Conservation (phyloP, 1,140 invertebrate species). For the Thaumatotibia leucotreta region DNA sequence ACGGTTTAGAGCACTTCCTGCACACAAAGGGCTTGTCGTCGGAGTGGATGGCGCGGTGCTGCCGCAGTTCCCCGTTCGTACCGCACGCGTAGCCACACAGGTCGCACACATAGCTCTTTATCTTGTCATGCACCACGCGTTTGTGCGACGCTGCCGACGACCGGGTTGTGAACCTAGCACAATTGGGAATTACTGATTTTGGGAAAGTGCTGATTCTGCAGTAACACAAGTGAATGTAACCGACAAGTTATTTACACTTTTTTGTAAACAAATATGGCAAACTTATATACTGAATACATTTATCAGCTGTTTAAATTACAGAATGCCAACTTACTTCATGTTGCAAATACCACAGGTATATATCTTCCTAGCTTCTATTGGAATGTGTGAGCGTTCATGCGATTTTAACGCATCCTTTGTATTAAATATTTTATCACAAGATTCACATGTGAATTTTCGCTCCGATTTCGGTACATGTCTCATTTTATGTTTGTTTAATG, state of each 20-base stretch:
- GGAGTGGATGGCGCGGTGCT: slow-evolving; percentile 74
- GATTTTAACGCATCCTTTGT: slow-evolving; percentile 68
- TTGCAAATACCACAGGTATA: slow-evolving; percentile 67
- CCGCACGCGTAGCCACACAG: slow-evolving; percentile 77
- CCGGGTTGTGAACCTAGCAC: slow-evolving; percentile 62
- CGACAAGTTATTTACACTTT: too few species aligned
- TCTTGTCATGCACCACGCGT: slow-evolving; percentile 78
- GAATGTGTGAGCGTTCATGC: slow-evolving; percentile 69
- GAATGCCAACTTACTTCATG: slow-evolving; percentile 59
- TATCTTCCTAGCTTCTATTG: slow-evolving; percentile 70
- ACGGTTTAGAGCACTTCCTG: slow-evolving; percentile 67
- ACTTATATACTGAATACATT: too few species aligned
- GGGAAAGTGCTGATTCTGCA: too few species aligned
- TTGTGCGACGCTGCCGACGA: slow-evolving; percentile 69
- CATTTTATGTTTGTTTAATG: slow-evolving; percentile 70
- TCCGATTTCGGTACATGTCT: slow-evolving; percentile 69
- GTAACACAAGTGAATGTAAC: too few species aligned
- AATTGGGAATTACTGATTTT: too few species aligned
- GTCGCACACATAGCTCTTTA: slow-evolving; percentile 82
- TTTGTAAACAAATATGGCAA: too few species aligned
- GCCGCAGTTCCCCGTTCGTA: slow-evolving; percentile 68
- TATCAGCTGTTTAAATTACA: slow-evolving; percentile 21
- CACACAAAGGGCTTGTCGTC: slow-evolving; percentile 72
- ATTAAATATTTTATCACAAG: slow-evolving; percentile 67
- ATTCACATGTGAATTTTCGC: slow-evolving; percentile 54